Evolutionary conservation across 1,140 invertebrate genomes (phyloP).

Genomic region (Apis laboriosa): DNA sequence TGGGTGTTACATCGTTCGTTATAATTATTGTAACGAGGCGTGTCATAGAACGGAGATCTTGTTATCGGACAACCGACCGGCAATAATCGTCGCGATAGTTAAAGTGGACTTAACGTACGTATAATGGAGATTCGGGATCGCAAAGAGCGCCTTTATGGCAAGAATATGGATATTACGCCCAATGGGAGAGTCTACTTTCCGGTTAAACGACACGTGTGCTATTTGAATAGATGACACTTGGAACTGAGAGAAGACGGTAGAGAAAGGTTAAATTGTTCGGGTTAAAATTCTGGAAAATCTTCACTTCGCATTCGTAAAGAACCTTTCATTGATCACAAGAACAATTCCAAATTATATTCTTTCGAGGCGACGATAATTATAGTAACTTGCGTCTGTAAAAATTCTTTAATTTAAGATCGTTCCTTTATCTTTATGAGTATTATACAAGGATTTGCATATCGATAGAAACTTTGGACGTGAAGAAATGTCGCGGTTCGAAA

Average conservation of each 20-base stretch:
- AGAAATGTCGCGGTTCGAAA: neutral
- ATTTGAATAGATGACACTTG: neutral
- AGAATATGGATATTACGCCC: conserved; percentile 39
- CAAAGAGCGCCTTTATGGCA: conserved; percentile 12
- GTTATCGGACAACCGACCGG: conserved; percentile 26
- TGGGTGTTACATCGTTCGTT: conserved; percentile 15
- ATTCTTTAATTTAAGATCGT: neutral
- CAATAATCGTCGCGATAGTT: conserved; percentile 40
- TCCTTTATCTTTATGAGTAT: too few relatives aligned
- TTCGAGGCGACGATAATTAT: too few relatives aligned
- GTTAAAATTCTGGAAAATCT: neutral
- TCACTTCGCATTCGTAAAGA: neutral
- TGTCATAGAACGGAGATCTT: neutral
- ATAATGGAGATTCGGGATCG: conserved; percentile 32
- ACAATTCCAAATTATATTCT: neutral
- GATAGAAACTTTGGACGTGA: neutral
- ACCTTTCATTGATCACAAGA: neutral
- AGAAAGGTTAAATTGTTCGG: conserved; percentile 6
- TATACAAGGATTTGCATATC: neutral
- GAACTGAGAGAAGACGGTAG: too few relatives aligned
- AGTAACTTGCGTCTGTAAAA: neutral
- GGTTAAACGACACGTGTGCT: conserved; percentile 18
- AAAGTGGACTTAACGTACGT: conserved; percentile 25
- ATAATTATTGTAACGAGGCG: neutral
- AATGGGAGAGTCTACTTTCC: conserved; percentile 5